A percentile compares a stretch with the other conserved stretches of the same genome.
Evolutionary conservation across 1,140 invertebrate genomes (phyloP).

Genomic region (Meteorus sp.): DNA sequence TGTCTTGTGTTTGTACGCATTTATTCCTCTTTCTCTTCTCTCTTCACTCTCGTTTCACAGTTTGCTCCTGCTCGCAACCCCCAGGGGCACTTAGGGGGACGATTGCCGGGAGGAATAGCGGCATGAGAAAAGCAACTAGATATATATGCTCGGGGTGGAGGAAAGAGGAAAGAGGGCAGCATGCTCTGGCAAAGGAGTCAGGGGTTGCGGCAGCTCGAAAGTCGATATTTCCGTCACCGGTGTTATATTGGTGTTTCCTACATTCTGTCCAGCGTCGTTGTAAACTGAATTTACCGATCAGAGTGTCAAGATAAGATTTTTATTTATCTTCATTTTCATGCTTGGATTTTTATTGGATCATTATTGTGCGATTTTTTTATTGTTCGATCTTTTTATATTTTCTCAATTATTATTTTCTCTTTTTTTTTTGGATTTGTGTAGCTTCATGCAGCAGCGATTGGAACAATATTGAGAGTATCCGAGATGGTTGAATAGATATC

Average conservation of each 20-base stretch:
- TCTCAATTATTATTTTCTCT: neutral
- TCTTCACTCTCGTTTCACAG: too few species aligned
- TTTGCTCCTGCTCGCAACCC: constrained; percentile 2
- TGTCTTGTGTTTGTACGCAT: too few species aligned
- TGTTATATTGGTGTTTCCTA: constrained; percentile 56
- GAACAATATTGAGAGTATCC: too few species aligned
- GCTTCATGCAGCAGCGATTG: neutral
- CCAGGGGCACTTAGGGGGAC: neutral
- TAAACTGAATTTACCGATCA: constrained; percentile 56
- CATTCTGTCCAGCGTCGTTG: constrained; percentile 51
- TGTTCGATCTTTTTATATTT: too few species aligned
- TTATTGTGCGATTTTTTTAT: too few species aligned
- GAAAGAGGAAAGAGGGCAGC: too few species aligned
- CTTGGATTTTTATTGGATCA: too few species aligned
- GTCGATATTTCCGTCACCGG: constrained; percentile 56
- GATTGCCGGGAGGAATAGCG: neutral
- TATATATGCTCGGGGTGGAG: constrained; percentile 5
- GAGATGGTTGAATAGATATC: too few species aligned
- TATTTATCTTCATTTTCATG: neutral
- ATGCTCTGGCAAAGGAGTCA: too few species aligned
- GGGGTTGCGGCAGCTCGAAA: constrained; percentile 48
- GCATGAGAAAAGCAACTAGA: neutral
- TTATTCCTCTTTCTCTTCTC: too few species aligned
- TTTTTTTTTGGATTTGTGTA: neutral
- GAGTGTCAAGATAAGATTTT: constrained; percentile 39